These are phyloP conservation scores for Istiophorus platypterus DNA, from an alignment of 2,113 vertebrate species.

Conservation along the genomic window DNA sequence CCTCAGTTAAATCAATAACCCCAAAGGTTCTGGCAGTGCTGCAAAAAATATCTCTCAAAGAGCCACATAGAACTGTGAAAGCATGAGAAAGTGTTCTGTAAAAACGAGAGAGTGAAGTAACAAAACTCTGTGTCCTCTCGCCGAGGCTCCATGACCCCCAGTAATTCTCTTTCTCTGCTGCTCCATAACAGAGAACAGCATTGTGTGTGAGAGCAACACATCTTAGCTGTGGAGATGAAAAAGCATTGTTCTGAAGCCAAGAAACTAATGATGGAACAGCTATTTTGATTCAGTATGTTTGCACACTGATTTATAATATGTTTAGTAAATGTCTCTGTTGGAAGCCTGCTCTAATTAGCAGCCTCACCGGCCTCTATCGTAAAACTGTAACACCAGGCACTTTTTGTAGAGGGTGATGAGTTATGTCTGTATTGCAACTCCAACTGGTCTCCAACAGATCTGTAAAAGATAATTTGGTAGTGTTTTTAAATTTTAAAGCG, in stretches of 20 bases:
- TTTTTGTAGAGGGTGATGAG: conserved; percentile 10
- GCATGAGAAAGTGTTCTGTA: not conserved
- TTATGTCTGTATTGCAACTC: not conserved
- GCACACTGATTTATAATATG: conserved; percentile 10
- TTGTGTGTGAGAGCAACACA: conserved; percentile 9
- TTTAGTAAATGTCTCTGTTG: not conserved
- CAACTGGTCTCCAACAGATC: not conserved
- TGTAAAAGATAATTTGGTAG: not conserved
- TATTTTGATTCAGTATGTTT: conserved; percentile 6
- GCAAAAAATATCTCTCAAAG: not conserved
- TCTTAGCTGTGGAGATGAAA: conserved; percentile 16
- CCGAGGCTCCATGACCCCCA: not conserved
- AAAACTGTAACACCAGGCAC: not conserved
- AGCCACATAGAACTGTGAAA: not conserved
- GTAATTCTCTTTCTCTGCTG: conserved; percentile 3
- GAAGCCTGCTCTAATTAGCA: not conserved
- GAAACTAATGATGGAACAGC: not conserved
- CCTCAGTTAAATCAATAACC: conserved; percentile 48
- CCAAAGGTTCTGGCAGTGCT: not conserved
- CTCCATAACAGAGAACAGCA: conserved; percentile 5
- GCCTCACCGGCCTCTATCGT: not conserved
- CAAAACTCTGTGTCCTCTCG: not conserved
- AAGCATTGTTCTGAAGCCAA: conserved; percentile 30
- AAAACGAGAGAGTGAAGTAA: not conserved
- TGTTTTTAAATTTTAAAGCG: not conserved